Conservation (phyloP, 2,113 vertebrate genomes). For the Otus sunia region DNA sequence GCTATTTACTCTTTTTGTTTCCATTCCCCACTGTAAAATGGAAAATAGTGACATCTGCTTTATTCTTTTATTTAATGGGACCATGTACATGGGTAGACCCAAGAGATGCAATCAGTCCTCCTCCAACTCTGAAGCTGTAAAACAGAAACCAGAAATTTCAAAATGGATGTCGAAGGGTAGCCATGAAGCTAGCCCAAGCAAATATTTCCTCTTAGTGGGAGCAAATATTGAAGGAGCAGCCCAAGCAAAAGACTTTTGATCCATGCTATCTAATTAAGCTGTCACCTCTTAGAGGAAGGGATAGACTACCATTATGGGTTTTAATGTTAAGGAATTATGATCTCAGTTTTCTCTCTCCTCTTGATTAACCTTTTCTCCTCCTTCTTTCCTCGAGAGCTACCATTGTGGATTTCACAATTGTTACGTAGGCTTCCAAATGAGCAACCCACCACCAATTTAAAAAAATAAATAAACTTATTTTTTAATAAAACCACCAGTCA, state of each 20-base stretch:
- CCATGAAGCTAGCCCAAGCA: neutral
- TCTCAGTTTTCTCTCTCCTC: neutral
- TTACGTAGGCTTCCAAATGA: no score
- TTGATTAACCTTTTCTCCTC: neutral
- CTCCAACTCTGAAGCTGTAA: neutral
- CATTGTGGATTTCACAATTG: neutral
- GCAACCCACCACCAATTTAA: no score
- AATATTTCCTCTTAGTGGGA: neutral
- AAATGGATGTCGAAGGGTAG: neutral
- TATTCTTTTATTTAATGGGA: neutral
- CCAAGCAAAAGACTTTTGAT: neutral
- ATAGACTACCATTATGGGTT: neutral
- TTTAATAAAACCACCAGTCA: no score
- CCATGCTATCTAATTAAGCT: neutral
- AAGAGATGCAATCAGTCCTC: neutral
- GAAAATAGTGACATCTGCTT: neutral
- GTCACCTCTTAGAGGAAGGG: neutral
- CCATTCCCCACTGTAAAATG: neutral
- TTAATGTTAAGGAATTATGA: neutral
- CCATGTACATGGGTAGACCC: neutral
- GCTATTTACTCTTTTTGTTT: neutral
- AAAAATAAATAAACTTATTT: no score
- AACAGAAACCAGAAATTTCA: neutral
- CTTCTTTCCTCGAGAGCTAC: neutral
- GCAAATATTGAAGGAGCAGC: neutral